A percentile compares a stretch with the other conserved stretches of the same genome.
These are phyloP conservation scores for Atethmia centrago DNA, from an alignment of 2,888 invertebrate genomes.

Conservation along the genomic window DNA sequence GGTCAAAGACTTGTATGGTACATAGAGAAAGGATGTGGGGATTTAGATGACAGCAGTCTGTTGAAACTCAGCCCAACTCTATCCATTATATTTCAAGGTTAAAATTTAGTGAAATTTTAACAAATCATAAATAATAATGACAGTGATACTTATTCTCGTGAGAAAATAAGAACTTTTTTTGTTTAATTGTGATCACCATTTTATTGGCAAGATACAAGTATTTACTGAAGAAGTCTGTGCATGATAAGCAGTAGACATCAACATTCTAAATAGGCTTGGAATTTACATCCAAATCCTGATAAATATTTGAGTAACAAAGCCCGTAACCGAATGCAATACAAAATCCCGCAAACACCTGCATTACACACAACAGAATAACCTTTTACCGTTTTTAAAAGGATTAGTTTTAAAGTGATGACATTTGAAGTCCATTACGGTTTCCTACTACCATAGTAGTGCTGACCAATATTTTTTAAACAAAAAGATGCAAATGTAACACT, in stretches of 20 bases:
- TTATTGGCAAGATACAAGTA: neutral
- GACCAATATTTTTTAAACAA: constrained; percentile 49
- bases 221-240: neutral
- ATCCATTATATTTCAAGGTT: neutral
- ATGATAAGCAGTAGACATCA: neutral
- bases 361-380: neutral
- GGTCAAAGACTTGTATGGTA: neutral
- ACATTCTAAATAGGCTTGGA: neutral
- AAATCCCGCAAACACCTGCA: neutral
- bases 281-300: neutral
- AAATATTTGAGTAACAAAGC: neutral
- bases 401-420: constrained; percentile 45
- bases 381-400: constrained; percentile 32
- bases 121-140: too few relatives aligned
- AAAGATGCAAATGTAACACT: constrained; percentile 61
- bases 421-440: constrained; percentile 48
- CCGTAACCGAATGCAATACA: neutral
- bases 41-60: neutral
- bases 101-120: neutral
- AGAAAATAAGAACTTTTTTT: neutral
- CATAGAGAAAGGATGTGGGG: too few relatives aligned
- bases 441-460: constrained; percentile 21
- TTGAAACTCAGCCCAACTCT: neutral
- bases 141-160: neutral
- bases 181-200: neutral